Conservation (phyloP, 2,888 invertebrate species). For the Ophion ventricosus region DNA sequence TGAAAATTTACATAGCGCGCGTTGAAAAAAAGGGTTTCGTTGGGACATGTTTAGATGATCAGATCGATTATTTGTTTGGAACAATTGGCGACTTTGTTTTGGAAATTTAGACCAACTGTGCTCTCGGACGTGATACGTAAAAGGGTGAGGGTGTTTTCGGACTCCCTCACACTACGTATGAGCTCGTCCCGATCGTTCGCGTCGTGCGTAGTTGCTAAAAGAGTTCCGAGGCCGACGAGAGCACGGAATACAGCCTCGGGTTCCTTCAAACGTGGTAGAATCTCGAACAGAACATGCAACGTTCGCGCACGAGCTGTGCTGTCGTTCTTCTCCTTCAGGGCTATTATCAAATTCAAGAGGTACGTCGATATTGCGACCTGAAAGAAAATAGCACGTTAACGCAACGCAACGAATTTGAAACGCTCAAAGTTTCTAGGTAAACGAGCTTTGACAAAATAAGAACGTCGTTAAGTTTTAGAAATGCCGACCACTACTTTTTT, state of each 20-base stretch:
- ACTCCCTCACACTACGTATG: conserved; percentile 74
- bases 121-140: conserved; percentile 75
- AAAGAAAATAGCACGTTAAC: conserved; percentile 66
- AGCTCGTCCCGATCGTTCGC: conserved; percentile 72
- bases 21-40: conserved; percentile 21
- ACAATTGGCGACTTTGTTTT: conserved; percentile 77
- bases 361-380: conserved; percentile 90
- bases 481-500: no score
- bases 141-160: conserved; percentile 73
- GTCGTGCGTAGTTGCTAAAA: conserved; percentile 85
- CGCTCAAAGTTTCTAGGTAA: background rate
- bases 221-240: conserved; percentile 91
- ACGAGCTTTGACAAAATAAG: background rate
- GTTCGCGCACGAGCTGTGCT: conserved; percentile 83
- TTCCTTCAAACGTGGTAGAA: conserved; percentile 86
- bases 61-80: conserved; percentile 79
- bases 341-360: conserved; percentile 89
- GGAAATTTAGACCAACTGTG: conserved; percentile 61
- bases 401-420: background rate
- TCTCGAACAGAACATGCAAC: conserved; percentile 85
- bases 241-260: conserved; percentile 90
- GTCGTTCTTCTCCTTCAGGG: conserved; percentile 85
- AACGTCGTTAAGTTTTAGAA: background rate
- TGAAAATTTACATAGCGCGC: conserved; percentile 15
- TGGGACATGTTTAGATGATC: conserved; percentile 72